Percentiles rank a stretch among this genome's conserved stretches.
phyloP scores from a whole-genome alignment of 2,113 vertebrate species.

The Tragelaphus buxtoni region DNA sequence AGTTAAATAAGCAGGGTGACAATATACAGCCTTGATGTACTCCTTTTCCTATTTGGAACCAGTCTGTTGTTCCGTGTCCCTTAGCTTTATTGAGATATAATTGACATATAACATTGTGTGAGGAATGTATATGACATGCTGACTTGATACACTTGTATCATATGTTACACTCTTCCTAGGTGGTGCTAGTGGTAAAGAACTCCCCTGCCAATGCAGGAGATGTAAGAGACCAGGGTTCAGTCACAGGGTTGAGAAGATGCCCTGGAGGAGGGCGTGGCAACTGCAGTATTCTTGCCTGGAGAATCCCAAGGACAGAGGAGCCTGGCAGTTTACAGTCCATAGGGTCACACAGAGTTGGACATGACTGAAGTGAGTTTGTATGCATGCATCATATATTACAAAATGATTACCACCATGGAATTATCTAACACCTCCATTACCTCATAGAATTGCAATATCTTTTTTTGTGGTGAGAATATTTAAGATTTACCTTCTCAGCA shows the following conservation, averaged over 20 bases:
- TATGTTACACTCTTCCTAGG: background rate
- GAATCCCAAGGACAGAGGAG: background rate
- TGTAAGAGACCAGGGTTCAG: background rate
- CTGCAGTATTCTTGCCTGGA: background rate
- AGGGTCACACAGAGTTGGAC: background rate
- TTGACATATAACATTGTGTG: background rate
- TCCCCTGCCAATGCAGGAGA: background rate
- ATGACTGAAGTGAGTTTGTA: background rate
- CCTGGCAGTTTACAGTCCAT: background rate
- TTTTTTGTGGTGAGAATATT: background rate
- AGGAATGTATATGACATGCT: background rate
- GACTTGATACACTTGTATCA: background rate
- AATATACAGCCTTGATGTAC: too few relatives aligned
- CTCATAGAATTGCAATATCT: background rate
- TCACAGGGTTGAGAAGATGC: background rate
- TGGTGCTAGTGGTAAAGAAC: background rate
- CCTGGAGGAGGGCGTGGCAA: background rate
- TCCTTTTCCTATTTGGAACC: too few relatives aligned
- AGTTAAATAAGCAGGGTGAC: too few relatives aligned
- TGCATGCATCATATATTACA: background rate
- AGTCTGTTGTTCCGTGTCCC: too few relatives aligned
- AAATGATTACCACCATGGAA: background rate
- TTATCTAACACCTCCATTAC: background rate
- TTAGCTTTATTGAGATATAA: background rate
- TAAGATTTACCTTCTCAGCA: background rate